Evolutionary conservation across 2,797 vertebrate genomes (phyloP).

Genomic region (Phrynocephalus guinanensis): DNA sequence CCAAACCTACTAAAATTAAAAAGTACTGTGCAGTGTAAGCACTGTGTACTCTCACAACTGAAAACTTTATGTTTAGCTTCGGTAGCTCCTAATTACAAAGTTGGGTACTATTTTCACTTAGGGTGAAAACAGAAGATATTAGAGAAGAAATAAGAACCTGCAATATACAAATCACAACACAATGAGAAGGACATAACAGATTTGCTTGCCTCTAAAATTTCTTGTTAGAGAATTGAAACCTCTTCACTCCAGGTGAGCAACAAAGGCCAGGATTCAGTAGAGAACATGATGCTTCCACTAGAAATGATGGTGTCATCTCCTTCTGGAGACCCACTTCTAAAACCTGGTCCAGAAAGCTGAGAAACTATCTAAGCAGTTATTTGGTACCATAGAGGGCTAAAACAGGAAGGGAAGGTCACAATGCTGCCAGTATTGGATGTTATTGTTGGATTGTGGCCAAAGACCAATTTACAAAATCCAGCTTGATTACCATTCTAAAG

Average conservation of each 20-base stretch:
- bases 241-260: not conserved
- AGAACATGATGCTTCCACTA: too few species aligned
- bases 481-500: not conserved
- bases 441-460: not conserved
- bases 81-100: constrained; percentile 7
- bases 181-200: not conserved
- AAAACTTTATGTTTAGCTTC: not conserved
- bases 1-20: not conserved
- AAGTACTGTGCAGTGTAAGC: too few species aligned
- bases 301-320: too few species aligned
- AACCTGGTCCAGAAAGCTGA: too few species aligned
- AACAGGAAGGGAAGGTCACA: too few species aligned
- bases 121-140: not conserved
- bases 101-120: not conserved
- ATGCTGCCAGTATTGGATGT: too few species aligned
- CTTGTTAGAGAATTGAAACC: not conserved
- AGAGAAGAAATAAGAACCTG: not conserved
- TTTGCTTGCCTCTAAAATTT: not conserved
- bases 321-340: too few species aligned
- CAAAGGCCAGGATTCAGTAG: too few species aligned
- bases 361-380: too few species aligned
- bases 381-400: too few species aligned
- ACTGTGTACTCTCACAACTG: not conserved
- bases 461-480: not conserved
- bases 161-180: constrained; percentile 4